Percentiles rank a stretch among this genome's conserved stretches.
phyloP scores from a whole-genome alignment of 2,113 vertebrate genomes.

The Xerus inauris region DNA sequence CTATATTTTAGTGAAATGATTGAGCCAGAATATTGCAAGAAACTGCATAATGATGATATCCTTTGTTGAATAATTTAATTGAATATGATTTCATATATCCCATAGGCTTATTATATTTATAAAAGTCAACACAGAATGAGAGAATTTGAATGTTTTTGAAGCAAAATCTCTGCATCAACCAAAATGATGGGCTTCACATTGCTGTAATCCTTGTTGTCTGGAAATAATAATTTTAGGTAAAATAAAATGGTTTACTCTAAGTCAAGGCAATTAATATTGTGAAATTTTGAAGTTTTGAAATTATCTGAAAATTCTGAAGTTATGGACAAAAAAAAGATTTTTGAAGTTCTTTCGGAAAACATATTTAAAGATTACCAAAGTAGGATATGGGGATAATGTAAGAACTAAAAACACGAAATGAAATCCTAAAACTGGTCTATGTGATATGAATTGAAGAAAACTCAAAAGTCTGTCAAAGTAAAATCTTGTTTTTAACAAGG shows the following conservation, averaged over 20 bases:
- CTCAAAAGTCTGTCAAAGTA: neutral
- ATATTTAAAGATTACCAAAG: slow-evolving; percentile 12
- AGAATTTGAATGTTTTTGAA: slow-evolving; percentile 11
- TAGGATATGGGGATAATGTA: neutral
- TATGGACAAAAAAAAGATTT: neutral
- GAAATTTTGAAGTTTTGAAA: neutral
- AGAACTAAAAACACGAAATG: neutral
- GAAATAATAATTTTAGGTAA: neutral
- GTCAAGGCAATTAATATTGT: neutral
- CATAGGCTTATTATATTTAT: neutral
- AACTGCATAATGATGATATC: neutral
- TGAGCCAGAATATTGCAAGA: neutral
- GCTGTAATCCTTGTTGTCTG: neutral
- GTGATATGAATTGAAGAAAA: neutral
- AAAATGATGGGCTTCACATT: neutral
- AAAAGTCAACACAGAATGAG: neutral
- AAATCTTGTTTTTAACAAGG: slow-evolving; percentile 38
- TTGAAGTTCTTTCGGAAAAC: neutral
- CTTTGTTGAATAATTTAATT: neutral
- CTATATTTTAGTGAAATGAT: neutral
- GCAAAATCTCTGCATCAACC: neutral
- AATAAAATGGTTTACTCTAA: neutral
- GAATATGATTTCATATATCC: neutral
- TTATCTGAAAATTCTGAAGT: slow-evolving; percentile 6
- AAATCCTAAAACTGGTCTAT: slow-evolving; percentile 5